Base-by-base conservation (phyloP, 2,797 vertebrate species). In the Potorous gilbertii region DNA sequence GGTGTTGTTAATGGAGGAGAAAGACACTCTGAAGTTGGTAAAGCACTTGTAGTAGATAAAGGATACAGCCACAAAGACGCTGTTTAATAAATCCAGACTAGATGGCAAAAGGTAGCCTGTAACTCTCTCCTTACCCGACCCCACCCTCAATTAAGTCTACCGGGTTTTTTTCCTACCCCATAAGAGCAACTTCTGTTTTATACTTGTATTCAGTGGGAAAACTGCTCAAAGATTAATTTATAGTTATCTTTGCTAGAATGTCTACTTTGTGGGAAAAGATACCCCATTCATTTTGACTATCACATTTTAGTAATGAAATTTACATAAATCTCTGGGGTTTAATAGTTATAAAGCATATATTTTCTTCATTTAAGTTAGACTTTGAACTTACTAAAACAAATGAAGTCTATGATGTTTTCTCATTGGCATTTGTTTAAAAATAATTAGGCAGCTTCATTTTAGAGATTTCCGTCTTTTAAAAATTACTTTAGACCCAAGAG, bases 311-410 rank as follows among this genome's bases (percentile, higher is more conserved):
- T 92, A 34, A 16, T 92, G 57, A 18, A 31, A 94, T 34, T 92
- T 74, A 94, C 93, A 40, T 34, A 18, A 91, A 66, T 28, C 56
- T 95, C 55, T 94, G 89, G n/a, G 21, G 74, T 46, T 81, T 81
- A 81, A 24, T 46, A 21, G 74, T 81, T 21, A 81, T 46, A 46
- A 24, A 81, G 74, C 21, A 81, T 40, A 81, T 16, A n/a, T 92
- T 96, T 96, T 95, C 89, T 40, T 90, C 91, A 57, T 46, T 10
- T 93, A 90, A 31, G 90, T 94, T 91, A 92, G 92, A 28, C 54
- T 93, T 94, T 93, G 54, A 92, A 81, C 56, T 95, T 54, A 92
- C 91, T 92, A 95, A 97, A 95, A 66, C 92, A 40, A 91, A 95
- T 81, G 46, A 94, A 55, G 10, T 16, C 34, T 94, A 21, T 91